Evolutionary conservation across 2,888 invertebrate genomes (phyloP).

Genomic region (Harpagoxenus sublaevis): DNA sequence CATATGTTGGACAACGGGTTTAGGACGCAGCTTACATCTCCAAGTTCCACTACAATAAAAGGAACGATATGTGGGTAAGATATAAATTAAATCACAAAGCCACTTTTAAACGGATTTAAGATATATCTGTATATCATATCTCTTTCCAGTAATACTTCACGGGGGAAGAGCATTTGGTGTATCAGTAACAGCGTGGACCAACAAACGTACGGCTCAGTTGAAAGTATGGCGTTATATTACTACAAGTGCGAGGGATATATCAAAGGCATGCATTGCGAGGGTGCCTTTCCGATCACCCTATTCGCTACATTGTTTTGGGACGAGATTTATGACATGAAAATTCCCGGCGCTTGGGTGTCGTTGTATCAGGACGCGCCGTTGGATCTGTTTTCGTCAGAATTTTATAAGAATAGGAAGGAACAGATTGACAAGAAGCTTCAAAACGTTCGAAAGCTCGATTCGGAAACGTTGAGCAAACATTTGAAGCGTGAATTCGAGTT

Average conservation of each 20-base stretch:
- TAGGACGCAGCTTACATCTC: background rate
- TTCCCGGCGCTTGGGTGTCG: constrained; percentile 90
- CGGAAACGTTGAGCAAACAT: constrained; percentile 84
- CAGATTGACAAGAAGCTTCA: constrained; percentile 88
- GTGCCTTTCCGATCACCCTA: constrained; percentile 89
- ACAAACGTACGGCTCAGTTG: constrained; percentile 78
- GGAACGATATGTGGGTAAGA: constrained; percentile 70
- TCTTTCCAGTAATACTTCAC: constrained; percentile 63
- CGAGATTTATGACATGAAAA: constrained; percentile 89
- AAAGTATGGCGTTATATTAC: constrained; percentile 77
- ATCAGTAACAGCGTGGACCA: constrained; percentile 62
- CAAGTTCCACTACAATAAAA: constrained; percentile 46
- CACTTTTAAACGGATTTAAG: background rate
- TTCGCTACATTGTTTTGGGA: constrained; percentile 93
- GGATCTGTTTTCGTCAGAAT: constrained; percentile 90
- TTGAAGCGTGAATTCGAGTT: constrained; percentile 83
- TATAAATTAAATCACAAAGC: background rate
- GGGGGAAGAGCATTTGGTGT: constrained; percentile 80
- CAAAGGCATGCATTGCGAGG: constrained; percentile 90
- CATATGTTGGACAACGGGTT: background rate
- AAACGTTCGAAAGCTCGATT: constrained; percentile 82
- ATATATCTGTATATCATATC: background rate
- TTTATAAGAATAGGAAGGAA: constrained; percentile 89
- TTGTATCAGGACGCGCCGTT: constrained; percentile 91
- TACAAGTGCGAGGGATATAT: constrained; percentile 76